Conservation (phyloP, 2,888 invertebrate species). For the Criorhina ranunculi region DNA sequence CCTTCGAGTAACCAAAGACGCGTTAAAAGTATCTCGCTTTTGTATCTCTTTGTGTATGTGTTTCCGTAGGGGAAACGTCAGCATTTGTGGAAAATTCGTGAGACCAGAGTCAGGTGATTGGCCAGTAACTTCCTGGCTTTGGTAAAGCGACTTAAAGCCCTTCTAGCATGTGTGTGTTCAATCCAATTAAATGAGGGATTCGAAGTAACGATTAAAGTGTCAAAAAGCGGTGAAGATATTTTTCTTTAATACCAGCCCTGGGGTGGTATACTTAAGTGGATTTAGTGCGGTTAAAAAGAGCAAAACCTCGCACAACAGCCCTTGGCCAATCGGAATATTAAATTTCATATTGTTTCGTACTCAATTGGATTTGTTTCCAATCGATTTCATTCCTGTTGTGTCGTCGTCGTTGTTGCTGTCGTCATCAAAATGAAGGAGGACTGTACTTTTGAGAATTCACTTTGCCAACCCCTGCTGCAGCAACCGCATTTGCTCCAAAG, state of each 20-base stretch:
- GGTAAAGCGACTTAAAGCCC: slow-evolving; percentile 45
- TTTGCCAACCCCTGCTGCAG: slow-evolving; percentile 34
- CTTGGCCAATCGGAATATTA: slow-evolving; percentile 48
- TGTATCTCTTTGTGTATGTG: slow-evolving; percentile 19
- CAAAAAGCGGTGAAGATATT: slow-evolving; percentile 42
- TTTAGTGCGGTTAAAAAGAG: slow-evolving; percentile 31
- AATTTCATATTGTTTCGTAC: slow-evolving; percentile 53
- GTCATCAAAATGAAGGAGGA: slow-evolving; percentile 52
- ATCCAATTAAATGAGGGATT: slow-evolving; percentile 58
- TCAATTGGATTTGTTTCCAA: slow-evolving; percentile 69
- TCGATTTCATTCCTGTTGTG: slow-evolving; percentile 49
- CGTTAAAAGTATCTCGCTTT: slow-evolving; percentile 20
- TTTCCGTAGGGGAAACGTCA: slow-evolving; percentile 2
- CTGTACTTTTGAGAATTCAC: slow-evolving; percentile 32
- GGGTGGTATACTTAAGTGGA: slow-evolving; percentile 57
- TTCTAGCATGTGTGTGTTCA: slow-evolving; percentile 16
- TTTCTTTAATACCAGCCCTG: slow-evolving; percentile 21
- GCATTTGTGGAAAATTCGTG: slow-evolving; percentile 39
- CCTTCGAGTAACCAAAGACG: slow-evolving; percentile 45
- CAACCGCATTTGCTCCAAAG: slow-evolving; percentile 29
- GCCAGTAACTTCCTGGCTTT: slow-evolving; percentile 67
- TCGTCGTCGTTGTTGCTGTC: neutral
- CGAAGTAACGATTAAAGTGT: slow-evolving; percentile 58
- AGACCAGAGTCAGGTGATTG: slow-evolving; percentile 40
- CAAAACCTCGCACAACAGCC: slow-evolving; percentile 25